phyloP scores from a whole-genome alignment of 2,888 invertebrate genomes.

The Biston betularia region DNA sequence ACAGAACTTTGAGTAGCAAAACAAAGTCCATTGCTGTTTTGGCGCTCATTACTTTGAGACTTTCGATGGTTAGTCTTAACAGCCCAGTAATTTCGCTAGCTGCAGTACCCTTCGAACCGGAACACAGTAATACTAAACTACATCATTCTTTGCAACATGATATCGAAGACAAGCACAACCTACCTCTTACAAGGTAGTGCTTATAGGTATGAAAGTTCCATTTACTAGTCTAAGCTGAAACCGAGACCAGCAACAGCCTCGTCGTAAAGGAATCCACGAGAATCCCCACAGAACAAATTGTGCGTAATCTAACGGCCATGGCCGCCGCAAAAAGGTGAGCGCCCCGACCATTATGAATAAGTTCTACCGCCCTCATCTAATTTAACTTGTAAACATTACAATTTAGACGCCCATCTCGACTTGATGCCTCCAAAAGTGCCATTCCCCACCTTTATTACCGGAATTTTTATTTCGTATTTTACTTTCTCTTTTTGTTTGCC shows the following conservation, averaged over 20 bases:
- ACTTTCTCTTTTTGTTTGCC: slow-evolving; percentile 62
- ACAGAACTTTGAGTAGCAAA: no score
- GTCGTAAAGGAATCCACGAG: slow-evolving; percentile 27
- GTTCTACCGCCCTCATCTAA: slow-evolving; percentile 75
- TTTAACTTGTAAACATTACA: slow-evolving; percentile 84
- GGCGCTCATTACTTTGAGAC: no score
- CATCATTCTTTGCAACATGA: no score
- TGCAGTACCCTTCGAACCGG: no score
- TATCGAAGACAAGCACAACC: no score
- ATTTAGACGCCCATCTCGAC: slow-evolving; percentile 77
- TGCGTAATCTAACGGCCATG: slow-evolving; percentile 66
- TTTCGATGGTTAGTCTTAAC: no score
- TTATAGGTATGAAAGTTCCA: no score
- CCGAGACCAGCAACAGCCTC: slow-evolving; percentile 7
- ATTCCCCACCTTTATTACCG: slow-evolving; percentile 71
- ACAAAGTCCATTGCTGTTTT: no score
- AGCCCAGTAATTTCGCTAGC: no score
- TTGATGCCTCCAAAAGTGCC: slow-evolving; percentile 76
- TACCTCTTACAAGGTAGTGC: not conserved
- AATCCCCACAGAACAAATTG: slow-evolving; percentile 62
- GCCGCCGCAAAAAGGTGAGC: slow-evolving; percentile 70
- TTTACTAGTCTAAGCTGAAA: not conserved
- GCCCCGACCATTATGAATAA: slow-evolving; percentile 71
- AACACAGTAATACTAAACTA: no score
- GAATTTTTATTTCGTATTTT: slow-evolving; percentile 72